Conservation (phyloP, 2,797 vertebrate genomes). For the Sebastes baramenuke region DNA sequence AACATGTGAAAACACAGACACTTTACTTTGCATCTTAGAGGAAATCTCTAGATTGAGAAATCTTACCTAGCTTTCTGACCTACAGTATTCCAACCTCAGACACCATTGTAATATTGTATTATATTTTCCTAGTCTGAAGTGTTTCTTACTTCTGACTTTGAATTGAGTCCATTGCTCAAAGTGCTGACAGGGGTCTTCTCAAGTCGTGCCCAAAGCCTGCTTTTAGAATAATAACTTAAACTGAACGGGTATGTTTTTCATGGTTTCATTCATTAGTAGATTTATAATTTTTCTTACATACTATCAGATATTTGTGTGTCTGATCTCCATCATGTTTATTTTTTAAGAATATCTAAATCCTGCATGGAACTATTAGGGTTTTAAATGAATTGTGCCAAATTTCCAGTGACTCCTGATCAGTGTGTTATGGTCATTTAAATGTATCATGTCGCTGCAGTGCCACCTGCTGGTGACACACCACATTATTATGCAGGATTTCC, state of each 20-base stretch:
- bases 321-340: not conserved
- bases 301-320: not conserved
- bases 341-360: not conserved
- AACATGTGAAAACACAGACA: not conserved
- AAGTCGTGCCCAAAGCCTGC: not conserved
- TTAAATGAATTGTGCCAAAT: not conserved
- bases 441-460: not conserved
- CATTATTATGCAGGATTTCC: not conserved
- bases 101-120: not conserved
- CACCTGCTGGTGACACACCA: constrained; percentile 9
- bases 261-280: not conserved
- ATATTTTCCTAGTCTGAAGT: not conserved
- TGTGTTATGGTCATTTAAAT: not conserved
- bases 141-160: not conserved
- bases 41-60: not conserved
- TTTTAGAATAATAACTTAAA: not conserved
- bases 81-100: not conserved
- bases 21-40: not conserved
- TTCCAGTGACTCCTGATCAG: not conserved
- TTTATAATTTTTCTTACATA: not conserved
- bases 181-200: not conserved
- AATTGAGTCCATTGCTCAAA: not conserved
- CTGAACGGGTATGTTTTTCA: not conserved
- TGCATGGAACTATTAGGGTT: not conserved
- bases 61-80: not conserved